Percentiles rank a stretch among this genome's conserved stretches.
phyloP scores from a whole-genome alignment of 2,888 invertebrate species.

The Drosophila merina region DNA sequence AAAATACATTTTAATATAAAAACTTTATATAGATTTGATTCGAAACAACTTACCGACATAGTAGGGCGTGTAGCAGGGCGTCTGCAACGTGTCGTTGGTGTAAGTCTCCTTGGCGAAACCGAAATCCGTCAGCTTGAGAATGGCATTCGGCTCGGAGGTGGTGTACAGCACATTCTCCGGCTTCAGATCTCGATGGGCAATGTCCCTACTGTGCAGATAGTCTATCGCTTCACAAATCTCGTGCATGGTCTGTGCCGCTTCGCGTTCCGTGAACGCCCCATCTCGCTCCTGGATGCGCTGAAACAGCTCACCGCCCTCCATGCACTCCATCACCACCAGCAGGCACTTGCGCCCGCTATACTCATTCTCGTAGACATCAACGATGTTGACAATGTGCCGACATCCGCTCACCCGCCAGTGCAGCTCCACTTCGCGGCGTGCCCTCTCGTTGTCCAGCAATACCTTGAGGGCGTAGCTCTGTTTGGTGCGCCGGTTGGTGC shows the following conservation, averaged over 20 bases:
- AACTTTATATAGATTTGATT: background rate
- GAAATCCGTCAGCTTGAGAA: slow-evolving; percentile 98
- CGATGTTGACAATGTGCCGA: slow-evolving; percentile 94
- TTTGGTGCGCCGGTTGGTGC: slow-evolving; percentile 90
- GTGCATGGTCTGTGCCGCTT: slow-evolving; percentile 97
- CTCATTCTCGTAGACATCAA: slow-evolving; percentile 98
- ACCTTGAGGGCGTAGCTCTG: slow-evolving; percentile 96
- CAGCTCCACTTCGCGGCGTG: slow-evolving; percentile 96
- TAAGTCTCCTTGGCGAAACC: slow-evolving; percentile 98
- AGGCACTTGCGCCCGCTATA: slow-evolving; percentile 96
- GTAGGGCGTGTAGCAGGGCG: slow-evolving; percentile 99
- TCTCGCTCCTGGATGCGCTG: slow-evolving; percentile 96
- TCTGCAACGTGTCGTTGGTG: slow-evolving; percentile 94
- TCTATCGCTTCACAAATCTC: slow-evolving; percentile 98
- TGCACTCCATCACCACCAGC: slow-evolving; percentile 99
- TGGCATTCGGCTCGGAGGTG: slow-evolving; percentile 89
- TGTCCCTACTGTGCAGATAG: slow-evolving; percentile 96
- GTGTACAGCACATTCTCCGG: slow-evolving; percentile 98
- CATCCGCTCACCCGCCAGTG: slow-evolving; percentile 97
- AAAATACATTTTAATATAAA: background rate
- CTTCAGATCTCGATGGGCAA: slow-evolving; percentile 98
- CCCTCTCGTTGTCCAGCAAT: slow-evolving; percentile 95
- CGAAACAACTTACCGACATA: slow-evolving; percentile 91
- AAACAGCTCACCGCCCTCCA: slow-evolving; percentile 99
- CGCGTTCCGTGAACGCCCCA: slow-evolving; percentile 98